phyloP scores from a whole-genome alignment of 2,797 vertebrate genomes.

The Hydrocynus forskahlii region DNA sequence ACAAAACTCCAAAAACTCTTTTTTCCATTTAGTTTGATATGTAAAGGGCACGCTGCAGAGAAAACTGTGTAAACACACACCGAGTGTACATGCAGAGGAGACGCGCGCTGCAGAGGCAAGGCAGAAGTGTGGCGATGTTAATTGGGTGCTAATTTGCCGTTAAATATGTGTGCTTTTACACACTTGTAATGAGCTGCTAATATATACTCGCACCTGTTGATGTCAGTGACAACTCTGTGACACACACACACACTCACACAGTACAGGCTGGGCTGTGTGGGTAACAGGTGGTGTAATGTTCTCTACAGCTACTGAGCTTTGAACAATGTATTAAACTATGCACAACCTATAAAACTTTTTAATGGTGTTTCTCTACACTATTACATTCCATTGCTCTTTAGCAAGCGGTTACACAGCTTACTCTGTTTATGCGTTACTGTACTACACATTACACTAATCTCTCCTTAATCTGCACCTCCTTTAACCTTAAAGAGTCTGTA shows the following conservation, averaged over 20 bases:
- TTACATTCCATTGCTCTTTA: not conserved
- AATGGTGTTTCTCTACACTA: constrained; percentile 17
- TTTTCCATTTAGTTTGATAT: not conserved
- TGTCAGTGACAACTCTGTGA: constrained; percentile 23
- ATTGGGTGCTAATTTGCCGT: constrained; percentile 80
- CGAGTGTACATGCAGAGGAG: not conserved
- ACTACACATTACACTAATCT: not conserved
- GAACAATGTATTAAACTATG: constrained; percentile 28
- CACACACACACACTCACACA: not conserved
- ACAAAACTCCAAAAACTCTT: not conserved
- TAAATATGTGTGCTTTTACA: constrained; percentile 63
- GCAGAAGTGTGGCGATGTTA: constrained; percentile 60
- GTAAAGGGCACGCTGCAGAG: not conserved
- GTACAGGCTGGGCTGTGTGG: constrained; percentile 27
- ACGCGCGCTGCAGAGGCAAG: constrained; percentile 11
- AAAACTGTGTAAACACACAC: not conserved
- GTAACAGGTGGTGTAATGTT: constrained; percentile 43
- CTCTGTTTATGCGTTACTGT: not conserved
- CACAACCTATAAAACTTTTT: not conserved
- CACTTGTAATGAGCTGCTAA: constrained; percentile 54
- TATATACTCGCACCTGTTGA: constrained; percentile 43
- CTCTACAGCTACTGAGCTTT: constrained; percentile 27
- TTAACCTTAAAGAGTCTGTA: not conserved
- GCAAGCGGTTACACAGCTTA: not conserved
- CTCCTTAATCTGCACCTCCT: not conserved